Evolutionary conservation across 2,113 vertebrate species (phyloP), one percentile per base, ranked within the genome.

Genomic region (Daphoenositta chrysoptera): DNA sequence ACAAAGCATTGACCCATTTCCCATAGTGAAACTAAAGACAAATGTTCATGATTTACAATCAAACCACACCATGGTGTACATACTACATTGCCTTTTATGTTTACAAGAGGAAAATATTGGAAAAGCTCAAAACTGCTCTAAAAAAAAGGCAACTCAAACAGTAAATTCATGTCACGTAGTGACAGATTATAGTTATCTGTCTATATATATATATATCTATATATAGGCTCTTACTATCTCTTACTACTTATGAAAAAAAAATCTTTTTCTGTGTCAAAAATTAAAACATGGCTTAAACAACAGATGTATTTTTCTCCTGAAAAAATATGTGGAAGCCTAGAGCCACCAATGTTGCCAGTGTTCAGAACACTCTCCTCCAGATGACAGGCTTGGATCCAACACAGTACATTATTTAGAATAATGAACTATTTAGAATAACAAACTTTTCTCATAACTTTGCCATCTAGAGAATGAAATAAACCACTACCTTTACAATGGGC

Each of bases 401-500:
- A 68, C 9, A 30, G 35, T 13, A 37, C 35, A 35, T 48, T 44
- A 26, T 33, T 82, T 42, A 63, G 45, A 83, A 61, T 28, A 72
- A 78, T 21, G 10, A 85, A 58, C 31, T 66, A 21, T 22, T 86
- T 33, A 68, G 24, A 82, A 15, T 30, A 75, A 54, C 40, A 42
- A 76, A 53, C 50, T 53, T 85, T 76, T 77, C 26, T 76, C 23
- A 30, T 69, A 47, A 87, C 54, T 91, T 85, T 64, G 60, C 10
- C 35, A 71, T 8, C 13, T 58, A 37, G 40, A 64, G 90, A 83
- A 94, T 48, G 61, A 78, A 76, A 83, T 71, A 84, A 94, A 64
- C 58, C 23, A 11, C 8, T 97, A 99, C 99, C 99, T 99, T 99
- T 99, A 96, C 99, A 99, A 96, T 99, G 99, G 95, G 99, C 99